phyloP scores from a whole-genome alignment of 1,140 invertebrate genomes.

The Temnothorax nylanderi region DNA sequence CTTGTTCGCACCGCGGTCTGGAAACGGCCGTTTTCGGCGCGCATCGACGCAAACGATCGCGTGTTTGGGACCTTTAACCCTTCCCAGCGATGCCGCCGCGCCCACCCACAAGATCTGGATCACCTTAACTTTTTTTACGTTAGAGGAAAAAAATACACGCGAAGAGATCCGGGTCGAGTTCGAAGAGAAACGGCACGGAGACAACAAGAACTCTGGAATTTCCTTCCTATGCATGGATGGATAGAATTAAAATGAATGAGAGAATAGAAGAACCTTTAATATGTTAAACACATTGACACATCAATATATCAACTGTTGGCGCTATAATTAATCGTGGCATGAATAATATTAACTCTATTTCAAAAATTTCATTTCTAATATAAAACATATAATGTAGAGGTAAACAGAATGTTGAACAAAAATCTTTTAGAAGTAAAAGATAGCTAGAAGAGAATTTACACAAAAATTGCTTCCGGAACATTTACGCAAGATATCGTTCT shows the following conservation, averaged over 20 bases:
- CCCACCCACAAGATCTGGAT: slow-evolving; percentile 1
- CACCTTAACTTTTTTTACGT: slow-evolving; percentile 11
- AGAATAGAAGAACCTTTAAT: not conserved
- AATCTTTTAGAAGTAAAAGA: not conserved
- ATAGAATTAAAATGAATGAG: not conserved
- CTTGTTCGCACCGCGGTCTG: not conserved
- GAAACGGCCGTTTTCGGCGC: slow-evolving; percentile 7
- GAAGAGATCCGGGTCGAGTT: not conserved
- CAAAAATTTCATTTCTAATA: too few species aligned
- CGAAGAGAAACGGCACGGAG: not conserved
- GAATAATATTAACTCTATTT: too few species aligned
- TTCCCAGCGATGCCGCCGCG: not conserved
- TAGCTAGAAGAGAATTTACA: not conserved
- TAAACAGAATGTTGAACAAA: too few species aligned
- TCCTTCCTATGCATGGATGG: not conserved
- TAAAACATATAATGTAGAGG: too few species aligned
- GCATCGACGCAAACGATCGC: slow-evolving; percentile 9
- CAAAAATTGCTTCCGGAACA: not conserved
- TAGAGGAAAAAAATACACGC: not conserved
- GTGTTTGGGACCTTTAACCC: not conserved
- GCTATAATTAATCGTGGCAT: too few species aligned
- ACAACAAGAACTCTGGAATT: not conserved
- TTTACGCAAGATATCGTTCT: not conserved
- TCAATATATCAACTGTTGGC: too few species aligned
- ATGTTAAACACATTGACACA: too few species aligned